Evolutionary conservation across 1,140 invertebrate genomes (phyloP).

Genomic region (Ericerus pela): DNA sequence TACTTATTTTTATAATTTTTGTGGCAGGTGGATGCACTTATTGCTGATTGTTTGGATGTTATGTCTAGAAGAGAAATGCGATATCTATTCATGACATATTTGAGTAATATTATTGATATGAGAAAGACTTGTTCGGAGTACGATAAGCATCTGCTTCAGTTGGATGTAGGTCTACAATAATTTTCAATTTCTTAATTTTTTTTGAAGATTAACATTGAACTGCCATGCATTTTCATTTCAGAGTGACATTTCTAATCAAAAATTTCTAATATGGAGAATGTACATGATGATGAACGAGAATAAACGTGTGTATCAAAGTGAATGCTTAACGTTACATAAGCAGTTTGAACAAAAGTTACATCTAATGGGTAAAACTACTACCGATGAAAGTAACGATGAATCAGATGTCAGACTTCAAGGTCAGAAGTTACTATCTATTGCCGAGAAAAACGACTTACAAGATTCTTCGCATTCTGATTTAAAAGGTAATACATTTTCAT

Average conservation of each 20-base stretch:
- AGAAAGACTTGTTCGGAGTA: neutral
- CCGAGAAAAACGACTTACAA: neutral
- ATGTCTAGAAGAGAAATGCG: neutral
- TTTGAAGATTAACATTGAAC: neutral
- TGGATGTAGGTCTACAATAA: neutral
- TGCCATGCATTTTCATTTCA: neutral
- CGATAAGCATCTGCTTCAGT: neutral
- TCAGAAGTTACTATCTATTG: neutral
- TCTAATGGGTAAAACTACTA: neutral
- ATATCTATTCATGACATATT: neutral
- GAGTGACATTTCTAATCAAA: slow-evolving; percentile 1
- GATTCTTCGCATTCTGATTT: neutral
- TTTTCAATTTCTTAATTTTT: neutral
- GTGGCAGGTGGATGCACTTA: neutral
- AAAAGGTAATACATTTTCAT: neutral
- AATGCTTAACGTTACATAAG: neutral
- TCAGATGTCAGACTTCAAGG: neutral
- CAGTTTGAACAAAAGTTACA: slow-evolving; percentile 4
- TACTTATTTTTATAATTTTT: neutral
- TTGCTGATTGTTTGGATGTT: neutral
- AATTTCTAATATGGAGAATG: slow-evolving; percentile 1
- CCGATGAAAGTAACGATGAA: slow-evolving; percentile 4
- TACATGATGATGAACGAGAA: slow-evolving; percentile 4
- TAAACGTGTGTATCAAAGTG: neutral
- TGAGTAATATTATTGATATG: neutral